phyloP scores from a whole-genome alignment of 2,888 invertebrate species.

The Gymnoscelis rufifasciata region DNA sequence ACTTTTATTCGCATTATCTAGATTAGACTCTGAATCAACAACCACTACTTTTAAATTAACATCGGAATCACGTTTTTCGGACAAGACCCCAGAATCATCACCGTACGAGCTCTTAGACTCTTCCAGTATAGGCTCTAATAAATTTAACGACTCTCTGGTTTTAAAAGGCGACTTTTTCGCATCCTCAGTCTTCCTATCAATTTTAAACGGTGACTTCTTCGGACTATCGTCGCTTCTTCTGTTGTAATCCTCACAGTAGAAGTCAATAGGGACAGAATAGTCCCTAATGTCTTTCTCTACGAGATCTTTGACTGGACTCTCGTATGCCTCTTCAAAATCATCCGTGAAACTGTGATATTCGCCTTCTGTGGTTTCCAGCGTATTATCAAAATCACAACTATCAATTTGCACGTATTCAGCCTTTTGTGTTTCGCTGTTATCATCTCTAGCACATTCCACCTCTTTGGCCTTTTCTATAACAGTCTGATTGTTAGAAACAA shows the following conservation, averaged over 20 bases:
- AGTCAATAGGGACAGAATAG: slow-evolving; percentile 68
- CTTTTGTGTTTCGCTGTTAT: slow-evolving; percentile 27
- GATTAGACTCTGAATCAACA: no score
- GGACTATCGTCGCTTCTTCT: slow-evolving; percentile 39
- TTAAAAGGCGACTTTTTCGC: slow-evolving; percentile 39
- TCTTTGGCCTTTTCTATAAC: slow-evolving; percentile 30
- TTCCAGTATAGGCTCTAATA: slow-evolving; percentile 67
- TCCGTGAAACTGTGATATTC: slow-evolving; percentile 72
- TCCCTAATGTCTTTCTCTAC: slow-evolving; percentile 72
- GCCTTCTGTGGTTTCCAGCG: slow-evolving; percentile 55
- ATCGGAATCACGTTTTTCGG: slow-evolving; percentile 28
- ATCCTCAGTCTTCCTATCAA: not conserved
- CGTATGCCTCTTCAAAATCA: slow-evolving; percentile 60
- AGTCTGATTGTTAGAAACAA: slow-evolving; percentile 53
- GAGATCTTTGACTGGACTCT: slow-evolving; percentile 68
- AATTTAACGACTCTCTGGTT: slow-evolving; percentile 36
- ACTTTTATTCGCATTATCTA: no score
- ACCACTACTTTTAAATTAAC: no score
- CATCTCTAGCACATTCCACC: slow-evolving; percentile 7
- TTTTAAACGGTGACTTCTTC: slow-evolving; percentile 34
- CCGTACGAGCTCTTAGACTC: slow-evolving; percentile 67
- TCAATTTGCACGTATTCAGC: slow-evolving; percentile 36
- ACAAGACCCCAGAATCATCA: slow-evolving; percentile 49
- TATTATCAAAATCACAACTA: slow-evolving; percentile 35
- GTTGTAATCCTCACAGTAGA: slow-evolving; percentile 62